phyloP scores from a whole-genome alignment of 2,797 vertebrate genomes.

The Scolopax bukidnonensis region DNA sequence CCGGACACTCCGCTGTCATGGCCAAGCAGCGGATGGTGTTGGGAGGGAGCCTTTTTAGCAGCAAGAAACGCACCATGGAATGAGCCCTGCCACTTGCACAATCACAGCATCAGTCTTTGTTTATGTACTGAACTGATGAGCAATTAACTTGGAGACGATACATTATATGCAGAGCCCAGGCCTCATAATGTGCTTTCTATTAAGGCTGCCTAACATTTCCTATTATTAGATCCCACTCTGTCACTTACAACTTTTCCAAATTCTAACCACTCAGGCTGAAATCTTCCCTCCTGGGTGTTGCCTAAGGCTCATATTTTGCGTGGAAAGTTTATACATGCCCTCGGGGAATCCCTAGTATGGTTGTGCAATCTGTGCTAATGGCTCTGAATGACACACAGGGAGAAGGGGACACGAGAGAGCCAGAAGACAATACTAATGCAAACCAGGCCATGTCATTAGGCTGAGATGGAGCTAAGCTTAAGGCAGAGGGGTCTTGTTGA shows the following conservation, averaged over 20 bases:
- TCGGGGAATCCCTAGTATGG: neutral
- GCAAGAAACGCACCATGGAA: neutral
- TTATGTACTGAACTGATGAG: slow-evolving; percentile 38
- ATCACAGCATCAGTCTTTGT: slow-evolving; percentile 53
- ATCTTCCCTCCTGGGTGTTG: neutral
- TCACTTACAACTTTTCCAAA: slow-evolving; percentile 10
- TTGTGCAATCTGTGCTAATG: slow-evolving; percentile 35
- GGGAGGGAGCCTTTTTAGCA: neutral
- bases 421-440: slow-evolving; percentile 23
- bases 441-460: slow-evolving; percentile 1
- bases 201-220: slow-evolving; percentile 9
- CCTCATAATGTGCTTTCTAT: neutral
- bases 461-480: slow-evolving; percentile 12
- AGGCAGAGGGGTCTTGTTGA: slow-evolving; percentile 40
- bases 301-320: neutral
- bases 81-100: slow-evolving; percentile 8
- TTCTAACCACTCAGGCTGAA: neutral
- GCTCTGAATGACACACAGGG: neutral
- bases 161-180: slow-evolving; percentile 42
- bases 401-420: neutral
- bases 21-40: neutral
- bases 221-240: slow-evolving; percentile 14
- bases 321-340: neutral
- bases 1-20: rapidly evolving
- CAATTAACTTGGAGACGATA: slow-evolving; percentile 45